These are phyloP conservation scores for Phalloptychus januarius DNA, from an alignment of 2,797 vertebrate species.

Conservation along the genomic window DNA sequence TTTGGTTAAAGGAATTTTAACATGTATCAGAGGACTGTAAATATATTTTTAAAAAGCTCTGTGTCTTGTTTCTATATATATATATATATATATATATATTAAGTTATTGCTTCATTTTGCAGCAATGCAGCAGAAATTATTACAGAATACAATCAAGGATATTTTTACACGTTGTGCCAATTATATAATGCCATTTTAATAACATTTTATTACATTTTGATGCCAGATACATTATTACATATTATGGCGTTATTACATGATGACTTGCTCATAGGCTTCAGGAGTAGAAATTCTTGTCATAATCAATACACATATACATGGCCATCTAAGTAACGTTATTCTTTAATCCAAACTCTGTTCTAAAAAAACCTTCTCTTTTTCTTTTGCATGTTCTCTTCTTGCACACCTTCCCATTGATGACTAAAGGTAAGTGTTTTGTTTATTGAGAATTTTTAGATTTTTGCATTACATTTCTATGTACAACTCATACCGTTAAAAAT, in stretches of 20 bases:
- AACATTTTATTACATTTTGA: no score
- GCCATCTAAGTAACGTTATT: constrained; percentile 18
- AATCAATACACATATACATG: background rate
- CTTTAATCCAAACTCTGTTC: constrained; percentile 7
- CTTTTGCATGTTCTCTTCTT: constrained; percentile 29
- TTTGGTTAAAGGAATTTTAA: background rate
- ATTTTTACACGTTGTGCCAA: no score
- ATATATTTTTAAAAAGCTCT: no score
- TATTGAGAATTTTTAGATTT: constrained; percentile 6
- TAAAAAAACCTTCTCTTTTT: constrained; percentile 30
- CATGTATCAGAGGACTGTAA: background rate
- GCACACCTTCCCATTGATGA: constrained; percentile 24
- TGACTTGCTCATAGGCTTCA: no score
- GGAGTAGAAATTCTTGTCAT: background rate
- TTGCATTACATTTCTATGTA: constrained; percentile 5
- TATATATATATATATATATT: no score
- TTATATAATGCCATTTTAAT: no score
- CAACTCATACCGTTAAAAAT: background rate
- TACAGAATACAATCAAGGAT: no score
- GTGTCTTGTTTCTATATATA: no score
- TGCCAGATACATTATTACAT: no score
- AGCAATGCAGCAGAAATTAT: no score
- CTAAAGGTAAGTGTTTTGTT: constrained; percentile 62
- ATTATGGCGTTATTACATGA: no score
- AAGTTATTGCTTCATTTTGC: no score